Evolutionary conservation across 2,113 vertebrate genomes (phyloP), one percentile per base, ranked within the genome.

Genomic region (Gymnocephalus cernua): DNA sequence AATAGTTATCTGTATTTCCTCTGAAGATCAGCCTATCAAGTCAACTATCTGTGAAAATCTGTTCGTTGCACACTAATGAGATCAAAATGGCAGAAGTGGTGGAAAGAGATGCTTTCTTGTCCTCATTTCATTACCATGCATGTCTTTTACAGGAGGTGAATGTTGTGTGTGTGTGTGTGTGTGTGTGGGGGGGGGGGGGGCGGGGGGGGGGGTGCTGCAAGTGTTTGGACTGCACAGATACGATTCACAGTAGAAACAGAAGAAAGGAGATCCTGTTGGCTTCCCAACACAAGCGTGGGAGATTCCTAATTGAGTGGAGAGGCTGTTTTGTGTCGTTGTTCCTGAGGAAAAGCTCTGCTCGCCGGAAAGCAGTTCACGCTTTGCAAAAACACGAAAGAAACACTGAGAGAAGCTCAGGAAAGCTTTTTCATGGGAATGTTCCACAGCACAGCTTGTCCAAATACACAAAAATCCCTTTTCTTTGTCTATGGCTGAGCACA

Each of bases 261-360:
- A 73, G 29, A 82, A 76, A 82, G 38, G 51, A 80, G 64, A 78
- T 81, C 47, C 57, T 61, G 75, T 65, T 74, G 72, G 68, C 57
- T 68, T 84, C 86, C 80, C 35, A 44, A 27, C 66, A 56, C 63
- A 58, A 79, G 74, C 51, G 47, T 84, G 80, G 78, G 68, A 84
- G 80, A 79, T 76, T 86, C 73, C 70, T 88, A 86, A 90, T 90
- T 90, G 86, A 90, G 84, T 64, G 74, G 81, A 90, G 85, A 86
- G 75, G 75, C 74, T 64, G 82, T 73, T 81, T 75, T 64, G 65
- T 78, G 58, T 68, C 27, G 51, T 50, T 47, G 66, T 19, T 71
- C 29, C 67, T 51, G 64, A 74, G 79, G 79, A 79, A 82, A 74
- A 75, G 70, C 73, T 61, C 51, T 27, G 14, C 65, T 63, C 18